Base-by-base conservation (phyloP, 2,888 invertebrate species). In the Panopea generosa region DNA sequence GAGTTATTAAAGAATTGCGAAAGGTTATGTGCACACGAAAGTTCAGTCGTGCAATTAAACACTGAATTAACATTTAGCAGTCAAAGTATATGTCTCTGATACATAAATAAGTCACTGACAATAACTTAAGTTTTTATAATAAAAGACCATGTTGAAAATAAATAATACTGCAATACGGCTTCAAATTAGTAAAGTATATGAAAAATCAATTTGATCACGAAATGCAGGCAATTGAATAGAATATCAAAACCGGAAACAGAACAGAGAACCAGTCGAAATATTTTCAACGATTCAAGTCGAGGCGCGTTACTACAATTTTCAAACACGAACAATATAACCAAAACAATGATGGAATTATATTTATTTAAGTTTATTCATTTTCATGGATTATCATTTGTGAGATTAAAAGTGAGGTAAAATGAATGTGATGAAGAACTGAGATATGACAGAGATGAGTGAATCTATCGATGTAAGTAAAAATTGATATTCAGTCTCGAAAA, bases 391-490 rank as follows among this genome's bases (percentile, higher is more conserved):
- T 61, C 68, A 65, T 53, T 40, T 61, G 67, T 76, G 16, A 60
- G 73, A 62, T 68, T 24, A 80, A 76, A 69, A 55, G 60, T 18
- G 7, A 50, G 20, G 27, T 62, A 43, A 49, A 47, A 40, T 40
- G 45, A 52, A 66, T 52, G 29, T 45, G 56, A 62, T 43, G 61
- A 70, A 62, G 55, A 57, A 53, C 50, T 65, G 60, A 62, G 56
- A 80, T 75, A 80, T 75, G 69, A 52, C 76, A 53, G 79, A 80
- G 60, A 84, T 85, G 83, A 83, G 76, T 62, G 85, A 85, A 73
- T 82, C 63, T 69, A 85, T 85, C 29, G 85, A 85, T 68, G 85
- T 85, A 82, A 84, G 85, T 85, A 53, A 53, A 67, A 47, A 45
- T 68, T 68, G 49, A 50, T 29, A 50, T 55, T 29, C 50, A 29